Evolutionary conservation across 2,113 vertebrate species (phyloP).

Genomic region (Cynoglossus semilaevis): DNA sequence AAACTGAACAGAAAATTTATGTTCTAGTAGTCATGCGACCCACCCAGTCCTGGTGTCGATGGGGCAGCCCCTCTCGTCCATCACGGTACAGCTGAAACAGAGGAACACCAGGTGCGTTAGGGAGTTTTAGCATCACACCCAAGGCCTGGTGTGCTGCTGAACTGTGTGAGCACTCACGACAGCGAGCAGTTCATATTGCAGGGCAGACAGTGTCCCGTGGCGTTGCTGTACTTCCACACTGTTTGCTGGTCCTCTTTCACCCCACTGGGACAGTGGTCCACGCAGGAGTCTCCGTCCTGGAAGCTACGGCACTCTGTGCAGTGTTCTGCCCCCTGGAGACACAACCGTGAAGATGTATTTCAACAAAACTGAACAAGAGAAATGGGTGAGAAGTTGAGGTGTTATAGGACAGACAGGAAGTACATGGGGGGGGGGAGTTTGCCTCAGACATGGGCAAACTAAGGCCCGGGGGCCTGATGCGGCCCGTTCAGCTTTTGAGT

Average conservation of each 20-base stretch:
- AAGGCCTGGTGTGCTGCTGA: neutral
- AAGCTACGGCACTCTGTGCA: constrained; percentile 84
- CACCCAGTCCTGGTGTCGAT: constrained; percentile 87
- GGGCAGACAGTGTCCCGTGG: constrained; percentile 80
- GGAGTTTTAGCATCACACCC: neutral
- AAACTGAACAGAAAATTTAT: too few species aligned
- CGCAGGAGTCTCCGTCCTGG: constrained; percentile 83
- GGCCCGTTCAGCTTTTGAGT: too few species aligned
- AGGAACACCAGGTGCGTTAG: constrained; percentile 17
- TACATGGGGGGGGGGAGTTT: too few species aligned
- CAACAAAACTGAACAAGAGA: too few species aligned
- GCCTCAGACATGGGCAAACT: too few species aligned
- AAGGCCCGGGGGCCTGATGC: too few species aligned
- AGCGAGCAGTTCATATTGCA: constrained; percentile 92
- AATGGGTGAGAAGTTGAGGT: neutral
- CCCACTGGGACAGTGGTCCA: constrained; percentile 88
- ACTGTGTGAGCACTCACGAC: constrained; percentile 79
- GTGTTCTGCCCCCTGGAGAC: constrained; percentile 80
- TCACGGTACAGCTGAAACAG: constrained; percentile 80
- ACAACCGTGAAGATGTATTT: neutral
- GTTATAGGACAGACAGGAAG: too few species aligned
- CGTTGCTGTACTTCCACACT: constrained; percentile 90
- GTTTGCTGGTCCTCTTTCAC: constrained; percentile 87
- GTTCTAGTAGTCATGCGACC: constrained; percentile 24
- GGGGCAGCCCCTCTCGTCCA: constrained; percentile 88